Evolutionary conservation across 2,113 vertebrate genomes (phyloP).

Genomic region (Beaufortia kweichowensis): DNA sequence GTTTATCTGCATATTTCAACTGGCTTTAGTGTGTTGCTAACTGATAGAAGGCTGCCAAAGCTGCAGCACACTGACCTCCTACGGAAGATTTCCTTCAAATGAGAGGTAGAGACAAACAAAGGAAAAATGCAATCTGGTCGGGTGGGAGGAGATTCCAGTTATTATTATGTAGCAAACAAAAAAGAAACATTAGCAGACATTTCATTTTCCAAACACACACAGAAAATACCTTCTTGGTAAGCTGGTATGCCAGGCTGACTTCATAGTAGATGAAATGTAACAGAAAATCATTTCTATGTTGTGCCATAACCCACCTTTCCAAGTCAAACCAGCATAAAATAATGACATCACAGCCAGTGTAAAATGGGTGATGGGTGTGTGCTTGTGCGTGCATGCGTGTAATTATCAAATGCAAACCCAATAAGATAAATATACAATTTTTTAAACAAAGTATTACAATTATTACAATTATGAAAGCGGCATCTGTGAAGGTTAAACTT

Average conservation of each 20-base stretch:
- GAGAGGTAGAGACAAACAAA: slow-evolving; percentile 19
- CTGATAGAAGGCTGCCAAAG: slow-evolving; percentile 69
- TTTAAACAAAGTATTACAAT: too few relatives aligned
- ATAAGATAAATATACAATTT: too few relatives aligned
- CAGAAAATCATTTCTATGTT: slow-evolving; percentile 58
- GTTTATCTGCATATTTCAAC: slow-evolving; percentile 68
- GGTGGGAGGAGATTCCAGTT: slow-evolving; percentile 52
- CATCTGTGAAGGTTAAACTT: too few relatives aligned
- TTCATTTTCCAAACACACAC: slow-evolving; percentile 27
- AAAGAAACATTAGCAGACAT: slow-evolving; percentile 53
- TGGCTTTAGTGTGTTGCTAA: slow-evolving; percentile 61
- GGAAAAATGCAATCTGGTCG: slow-evolving; percentile 34
- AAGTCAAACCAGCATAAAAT: slow-evolving; percentile 58
- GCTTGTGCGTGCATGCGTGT: slow-evolving; percentile 55
- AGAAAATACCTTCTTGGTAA: slow-evolving; percentile 52
- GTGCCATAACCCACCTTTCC: slow-evolving; percentile 54
- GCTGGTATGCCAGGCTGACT: slow-evolving; percentile 53
- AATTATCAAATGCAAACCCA: too few relatives aligned
- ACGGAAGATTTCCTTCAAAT: slow-evolving; percentile 59
- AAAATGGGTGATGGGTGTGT: slow-evolving; percentile 8
- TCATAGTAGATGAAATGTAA: slow-evolving; percentile 67
- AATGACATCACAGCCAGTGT: slow-evolving; percentile 53
- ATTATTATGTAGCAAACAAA: slow-evolving; percentile 63
- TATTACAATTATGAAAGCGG: too few relatives aligned
- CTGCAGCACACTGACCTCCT: slow-evolving; percentile 65